phyloP scores from a whole-genome alignment of 2,113 vertebrate species.

The Nycticryphes semicollaris region DNA sequence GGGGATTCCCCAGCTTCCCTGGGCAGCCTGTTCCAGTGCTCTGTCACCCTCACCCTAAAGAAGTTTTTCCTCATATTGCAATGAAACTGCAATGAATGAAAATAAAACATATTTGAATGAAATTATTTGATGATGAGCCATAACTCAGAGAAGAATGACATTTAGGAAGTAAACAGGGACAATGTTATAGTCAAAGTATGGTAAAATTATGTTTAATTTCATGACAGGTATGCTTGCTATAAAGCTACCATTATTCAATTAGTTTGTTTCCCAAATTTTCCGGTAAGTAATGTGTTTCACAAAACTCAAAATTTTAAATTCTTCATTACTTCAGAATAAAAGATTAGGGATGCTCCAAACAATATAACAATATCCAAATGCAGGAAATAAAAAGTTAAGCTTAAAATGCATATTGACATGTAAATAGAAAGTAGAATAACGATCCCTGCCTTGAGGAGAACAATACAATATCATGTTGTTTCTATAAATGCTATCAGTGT shows the following conservation, averaged over 20 bases:
- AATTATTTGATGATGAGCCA: background rate
- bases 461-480: background rate
- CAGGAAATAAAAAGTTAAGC: background rate
- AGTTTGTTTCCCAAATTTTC: background rate
- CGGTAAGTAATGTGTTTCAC: background rate
- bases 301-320: background rate
- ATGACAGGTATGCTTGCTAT: background rate
- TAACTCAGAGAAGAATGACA: background rate
- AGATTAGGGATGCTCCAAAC: background rate
- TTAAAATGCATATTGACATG: background rate
- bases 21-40: too few species aligned
- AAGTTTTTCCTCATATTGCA: too few species aligned
- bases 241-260: background rate
- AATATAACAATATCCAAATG: background rate
- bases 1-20: too few species aligned
- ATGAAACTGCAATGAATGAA: too few species aligned
- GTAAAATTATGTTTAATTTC: background rate
- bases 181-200: background rate
- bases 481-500: background rate
- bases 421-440: background rate
- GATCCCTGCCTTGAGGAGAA: background rate
- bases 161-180: background rate
- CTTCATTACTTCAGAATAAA: background rate
- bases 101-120: too few species aligned
- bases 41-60: too few species aligned